Evolutionary conservation across 2,113 vertebrate species (phyloP).

Genomic region (Paralichthys olivaceus): DNA sequence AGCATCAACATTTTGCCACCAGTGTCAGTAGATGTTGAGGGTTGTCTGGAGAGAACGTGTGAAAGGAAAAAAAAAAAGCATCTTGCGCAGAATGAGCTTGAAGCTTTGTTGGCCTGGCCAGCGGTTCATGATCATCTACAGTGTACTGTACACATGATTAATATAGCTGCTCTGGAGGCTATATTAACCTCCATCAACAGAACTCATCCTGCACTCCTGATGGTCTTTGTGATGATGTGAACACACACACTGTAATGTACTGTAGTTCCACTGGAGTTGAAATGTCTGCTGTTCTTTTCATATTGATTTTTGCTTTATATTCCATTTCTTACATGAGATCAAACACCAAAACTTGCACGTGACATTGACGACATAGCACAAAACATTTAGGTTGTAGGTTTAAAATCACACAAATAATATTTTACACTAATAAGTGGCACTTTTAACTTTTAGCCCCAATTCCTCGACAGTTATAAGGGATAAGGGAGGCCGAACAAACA

Average conservation of each 20-base stretch:
- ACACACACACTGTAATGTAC: conserved; percentile 29
- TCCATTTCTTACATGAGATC: conserved; percentile 21
- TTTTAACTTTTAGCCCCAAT: conserved; percentile 46
- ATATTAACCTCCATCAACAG: conserved; percentile 75
- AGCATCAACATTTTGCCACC: conserved; percentile 66
- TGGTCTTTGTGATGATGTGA: conserved; percentile 62
- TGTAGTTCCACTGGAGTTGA: conserved; percentile 32
- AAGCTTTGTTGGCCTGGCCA: conserved; percentile 65
- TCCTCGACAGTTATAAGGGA: conserved; percentile 45
- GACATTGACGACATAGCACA: conserved; percentile 20
- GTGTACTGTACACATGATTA: conserved; percentile 72
- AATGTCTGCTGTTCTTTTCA: conserved; percentile 47
- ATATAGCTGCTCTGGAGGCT: conserved; percentile 74
- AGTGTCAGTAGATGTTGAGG: conserved; percentile 55
- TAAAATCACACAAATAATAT: conserved; percentile 17
- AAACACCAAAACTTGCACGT: conserved; percentile 24
- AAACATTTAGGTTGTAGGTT: conserved; percentile 1
- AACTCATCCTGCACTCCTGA: conserved; percentile 68
- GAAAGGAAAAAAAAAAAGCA: conserved; percentile 66
- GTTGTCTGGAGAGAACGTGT: conserved; percentile 65
- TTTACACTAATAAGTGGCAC: conserved; percentile 29
- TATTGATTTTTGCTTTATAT: conserved; percentile 13
- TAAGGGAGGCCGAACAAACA: conserved; percentile 51
- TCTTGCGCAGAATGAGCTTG: conserved; percentile 75
- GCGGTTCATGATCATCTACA: conserved; percentile 68